Conservation (phyloP, 2,797 vertebrate genomes). For the Notolabrus celidotus region DNA sequence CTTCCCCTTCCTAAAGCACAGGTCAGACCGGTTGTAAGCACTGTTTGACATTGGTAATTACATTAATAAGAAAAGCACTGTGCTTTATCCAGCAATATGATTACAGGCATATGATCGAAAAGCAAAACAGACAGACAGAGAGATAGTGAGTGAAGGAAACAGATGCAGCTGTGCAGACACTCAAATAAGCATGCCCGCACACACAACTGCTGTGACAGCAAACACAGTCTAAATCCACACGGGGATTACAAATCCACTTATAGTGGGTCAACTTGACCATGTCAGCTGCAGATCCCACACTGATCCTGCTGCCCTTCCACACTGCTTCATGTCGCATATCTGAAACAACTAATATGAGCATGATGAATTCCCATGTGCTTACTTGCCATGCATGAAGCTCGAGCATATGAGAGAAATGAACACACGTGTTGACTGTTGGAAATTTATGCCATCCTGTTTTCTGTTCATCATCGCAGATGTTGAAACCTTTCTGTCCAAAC, state of each 20-base stretch:
- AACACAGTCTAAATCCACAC: slow-evolving; percentile 81
- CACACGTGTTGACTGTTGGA: slow-evolving; percentile 11
- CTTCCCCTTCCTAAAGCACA: slow-evolving; percentile 31
- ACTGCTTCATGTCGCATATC: slow-evolving; percentile 54
- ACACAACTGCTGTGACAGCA: slow-evolving; percentile 63
- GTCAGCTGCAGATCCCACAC: slow-evolving; percentile 74
- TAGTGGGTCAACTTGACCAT: slow-evolving; percentile 74
- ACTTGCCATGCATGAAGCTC: slow-evolving; percentile 18
- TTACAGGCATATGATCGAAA: slow-evolving; percentile 55
- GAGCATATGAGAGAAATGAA: slow-evolving; percentile 5
- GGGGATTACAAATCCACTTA: slow-evolving; percentile 84
- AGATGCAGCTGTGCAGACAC: slow-evolving; percentile 70
- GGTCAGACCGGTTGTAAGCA: slow-evolving; percentile 27
- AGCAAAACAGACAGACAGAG: slow-evolving; percentile 40
- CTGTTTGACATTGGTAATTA: slow-evolving; percentile 30
- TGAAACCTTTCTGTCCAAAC: slow-evolving; percentile 22
- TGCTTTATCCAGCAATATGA: slow-evolving; percentile 33
- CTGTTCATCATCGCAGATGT: slow-evolving; percentile 20
- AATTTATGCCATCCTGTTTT: slow-evolving; percentile 7
- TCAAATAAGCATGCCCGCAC: slow-evolving; percentile 49
- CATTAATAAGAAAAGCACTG: slow-evolving; percentile 21
- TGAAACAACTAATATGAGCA: slow-evolving; percentile 44
- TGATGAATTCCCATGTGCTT: slow-evolving; percentile 44
- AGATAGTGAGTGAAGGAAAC: slow-evolving; percentile 55
- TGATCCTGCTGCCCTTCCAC: slow-evolving; percentile 63